phyloP scores from a whole-genome alignment of 2,888 invertebrate species.

The Acleris holmiana region DNA sequence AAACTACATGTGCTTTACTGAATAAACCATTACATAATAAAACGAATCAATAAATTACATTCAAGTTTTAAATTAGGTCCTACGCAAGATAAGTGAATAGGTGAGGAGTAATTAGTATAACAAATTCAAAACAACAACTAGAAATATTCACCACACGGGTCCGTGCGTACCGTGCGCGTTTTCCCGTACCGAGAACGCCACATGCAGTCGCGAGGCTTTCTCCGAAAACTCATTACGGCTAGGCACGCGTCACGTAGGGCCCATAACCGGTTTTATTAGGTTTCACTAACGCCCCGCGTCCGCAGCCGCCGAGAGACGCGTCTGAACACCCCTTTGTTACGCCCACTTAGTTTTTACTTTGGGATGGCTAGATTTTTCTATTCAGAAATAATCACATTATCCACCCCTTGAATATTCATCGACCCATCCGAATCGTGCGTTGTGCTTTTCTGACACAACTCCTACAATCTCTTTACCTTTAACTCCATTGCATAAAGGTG shows the following conservation, averaged over 20 bases:
- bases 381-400: slow-evolving; percentile 30
- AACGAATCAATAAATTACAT: too few species aligned
- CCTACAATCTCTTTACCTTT: too few species aligned
- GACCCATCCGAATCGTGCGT: not conserved
- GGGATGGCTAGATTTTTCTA: slow-evolving; percentile 41
- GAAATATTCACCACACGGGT: slow-evolving; percentile 7
- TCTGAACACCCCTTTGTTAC: slow-evolving; percentile 58
- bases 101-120: slow-evolving; percentile 4
- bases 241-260: slow-evolving; percentile 78
- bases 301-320: slow-evolving; percentile 49
- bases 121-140: slow-evolving; percentile 3
- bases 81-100: not conserved
- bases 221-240: slow-evolving; percentile 78
- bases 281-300: slow-evolving; percentile 69
- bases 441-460: not conserved
- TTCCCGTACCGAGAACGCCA: slow-evolving; percentile 53
- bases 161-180: slow-evolving; percentile 28
- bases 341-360: slow-evolving; percentile 43
- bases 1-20: too few species aligned
- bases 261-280: slow-evolving; percentile 81
- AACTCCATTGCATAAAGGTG: too few species aligned
- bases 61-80: too few species aligned
- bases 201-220: slow-evolving; percentile 63
- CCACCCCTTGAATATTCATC: slow-evolving; percentile 31
- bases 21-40: too few species aligned